Conservation (phyloP, 53 echinoderm and acorn worm genomes). For the Luidia sarsii region DNA sequence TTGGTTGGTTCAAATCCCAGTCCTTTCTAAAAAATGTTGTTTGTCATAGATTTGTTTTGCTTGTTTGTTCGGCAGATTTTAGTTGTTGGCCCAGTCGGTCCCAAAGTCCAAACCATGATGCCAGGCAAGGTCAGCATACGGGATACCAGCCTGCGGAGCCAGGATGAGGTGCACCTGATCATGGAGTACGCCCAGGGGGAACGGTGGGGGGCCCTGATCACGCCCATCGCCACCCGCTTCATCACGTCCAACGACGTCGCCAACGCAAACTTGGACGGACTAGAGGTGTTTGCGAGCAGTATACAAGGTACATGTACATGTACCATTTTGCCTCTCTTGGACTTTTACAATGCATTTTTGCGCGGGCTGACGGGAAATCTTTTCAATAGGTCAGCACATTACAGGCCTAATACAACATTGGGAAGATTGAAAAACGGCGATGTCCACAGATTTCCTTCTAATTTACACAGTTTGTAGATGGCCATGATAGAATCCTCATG, state of each 20-base stretch:
- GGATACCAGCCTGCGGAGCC: constrained; percentile 44
- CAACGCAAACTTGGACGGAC: constrained; percentile 71
- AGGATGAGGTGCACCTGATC: constrained; percentile 93
- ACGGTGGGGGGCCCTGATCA: constrained; percentile 67
- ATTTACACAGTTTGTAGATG: too few species aligned
- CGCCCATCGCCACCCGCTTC: constrained; percentile 84
- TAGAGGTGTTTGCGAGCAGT: constrained; percentile 71
- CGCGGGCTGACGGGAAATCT: too few species aligned
- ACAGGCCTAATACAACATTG: too few species aligned
- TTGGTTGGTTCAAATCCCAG: not conserved
- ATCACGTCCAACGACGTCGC: constrained; percentile 91
- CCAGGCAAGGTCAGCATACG: constrained; percentile 65
- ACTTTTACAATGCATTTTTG: too few species aligned
- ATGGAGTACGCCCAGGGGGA: constrained; percentile 94
- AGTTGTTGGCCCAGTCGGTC: constrained; percentile 87
- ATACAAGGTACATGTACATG: constrained; percentile 77
- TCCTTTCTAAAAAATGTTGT: not conserved
- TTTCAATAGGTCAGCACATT: too few species aligned
- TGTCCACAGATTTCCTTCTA: too few species aligned
- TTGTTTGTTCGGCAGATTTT: constrained; percentile 66
- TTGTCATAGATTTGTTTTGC: not conserved
- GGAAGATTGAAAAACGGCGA: too few species aligned
- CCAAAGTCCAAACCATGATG: constrained; percentile 71
- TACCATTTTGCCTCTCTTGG: too few species aligned
- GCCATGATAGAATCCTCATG: too few species aligned